Base-by-base conservation (phyloP, 2,888 invertebrate species). In the Synanthedon vespiformis region DNA sequence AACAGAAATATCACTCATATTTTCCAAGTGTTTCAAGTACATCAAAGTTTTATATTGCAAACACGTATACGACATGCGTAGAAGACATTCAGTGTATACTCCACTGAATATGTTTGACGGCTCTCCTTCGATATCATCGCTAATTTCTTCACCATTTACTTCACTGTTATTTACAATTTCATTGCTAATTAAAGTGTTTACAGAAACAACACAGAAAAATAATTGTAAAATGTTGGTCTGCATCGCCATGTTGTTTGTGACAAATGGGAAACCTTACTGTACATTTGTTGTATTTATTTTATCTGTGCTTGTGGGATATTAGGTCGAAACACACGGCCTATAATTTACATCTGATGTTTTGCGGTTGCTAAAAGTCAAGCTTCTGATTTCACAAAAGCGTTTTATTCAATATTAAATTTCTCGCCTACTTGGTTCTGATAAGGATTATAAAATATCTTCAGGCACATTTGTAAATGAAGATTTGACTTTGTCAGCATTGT, bases 41-140 rank as follows among this genome's bases (percentile, higher is more conserved):
- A 88, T 62, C 8, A 90, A 72, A 2, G 90, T 84, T 61, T 90
- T 89, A 57, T 80, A 89, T 64, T 89, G 90, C 22, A 90, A 72
- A 62, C 91, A 91, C 27, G 76, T 67, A 54, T 89, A 85, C 0
- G 91, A 91, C 1, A 91, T 66, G 60, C 86, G 82, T 27, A 89
- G 53, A 49, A 91, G 72, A 62, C 91, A 91, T 57, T 90, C 77
- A 47, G 79, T 56, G 73, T 90, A 88, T 59, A 90, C 79, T 64
- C 88, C 77, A 67, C 88, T 71, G 61, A 91, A 74, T 40, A 80
- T 77, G 74, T 88, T 59, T 64, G 79, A 62, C 6, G 73, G 61
- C 58, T 63, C 62, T 10, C 0, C 3, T 44, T 44, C 44, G 5
- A 8, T n/a, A 11, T 44, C 13, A 13, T 13, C 44, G n/a, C 8